Evolutionary conservation across 2,797 vertebrate species (phyloP).

Genomic region (Mus spretus): DNA sequence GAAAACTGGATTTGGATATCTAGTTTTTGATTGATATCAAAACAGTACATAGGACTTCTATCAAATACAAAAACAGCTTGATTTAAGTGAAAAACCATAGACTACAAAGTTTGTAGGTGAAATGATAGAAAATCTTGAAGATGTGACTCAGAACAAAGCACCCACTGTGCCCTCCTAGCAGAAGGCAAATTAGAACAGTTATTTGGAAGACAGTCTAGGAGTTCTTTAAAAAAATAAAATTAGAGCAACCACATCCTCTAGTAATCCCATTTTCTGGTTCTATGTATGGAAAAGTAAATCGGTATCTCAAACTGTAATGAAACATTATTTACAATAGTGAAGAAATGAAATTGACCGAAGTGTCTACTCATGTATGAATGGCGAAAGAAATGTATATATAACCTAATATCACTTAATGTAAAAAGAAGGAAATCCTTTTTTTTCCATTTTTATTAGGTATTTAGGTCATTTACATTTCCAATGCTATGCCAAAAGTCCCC

Average conservation of each 20-base stretch:
- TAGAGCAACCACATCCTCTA: not conserved
- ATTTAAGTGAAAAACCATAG: not conserved
- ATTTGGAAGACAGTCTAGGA: not conserved
- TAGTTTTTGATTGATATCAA: not conserved
- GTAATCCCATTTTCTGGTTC: not conserved
- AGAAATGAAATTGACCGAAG: not conserved
- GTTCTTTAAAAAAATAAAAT: slow-evolving; percentile 15
- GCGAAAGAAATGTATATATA: not conserved
- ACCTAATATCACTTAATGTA: not conserved
- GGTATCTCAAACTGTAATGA: not conserved
- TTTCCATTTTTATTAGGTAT: no score
- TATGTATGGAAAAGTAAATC: not conserved
- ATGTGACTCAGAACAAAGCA: not conserved
- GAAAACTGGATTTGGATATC: not conserved
- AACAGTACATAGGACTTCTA: not conserved
- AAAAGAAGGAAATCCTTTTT: not conserved
- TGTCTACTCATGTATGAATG: not conserved
- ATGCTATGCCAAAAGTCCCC: no score
- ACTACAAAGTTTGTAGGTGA: not conserved
- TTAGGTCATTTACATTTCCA: no score
- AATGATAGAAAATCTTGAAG: not conserved
- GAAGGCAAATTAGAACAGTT: not conserved
- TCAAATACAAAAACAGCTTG: not conserved
- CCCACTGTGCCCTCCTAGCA: not conserved
- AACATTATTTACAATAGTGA: not conserved